phyloP scores from a whole-genome alignment of 1,140 invertebrate genomes.

The Bombus consobrinus region DNA sequence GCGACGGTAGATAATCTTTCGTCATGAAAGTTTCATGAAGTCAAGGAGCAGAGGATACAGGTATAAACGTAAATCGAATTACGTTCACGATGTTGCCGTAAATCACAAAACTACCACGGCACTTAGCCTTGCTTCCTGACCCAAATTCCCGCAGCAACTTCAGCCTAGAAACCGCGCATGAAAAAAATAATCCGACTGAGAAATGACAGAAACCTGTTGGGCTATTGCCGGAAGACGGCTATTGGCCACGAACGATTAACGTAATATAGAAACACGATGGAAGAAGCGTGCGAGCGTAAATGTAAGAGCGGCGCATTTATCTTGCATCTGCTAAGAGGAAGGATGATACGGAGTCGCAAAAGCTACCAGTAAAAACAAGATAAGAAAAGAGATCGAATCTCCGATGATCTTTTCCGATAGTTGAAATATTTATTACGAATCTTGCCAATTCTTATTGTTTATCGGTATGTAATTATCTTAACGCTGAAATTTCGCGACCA shows the following conservation, averaged over 20 bases:
- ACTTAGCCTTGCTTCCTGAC: neutral
- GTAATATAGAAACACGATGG: conserved; percentile 15
- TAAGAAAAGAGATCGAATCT: neutral
- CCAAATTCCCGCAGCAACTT: neutral
- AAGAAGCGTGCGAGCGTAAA: conserved; percentile 32
- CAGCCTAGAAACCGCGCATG: neutral
- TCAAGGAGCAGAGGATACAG: neutral
- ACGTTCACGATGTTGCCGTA: neutral
- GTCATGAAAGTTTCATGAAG: neutral
- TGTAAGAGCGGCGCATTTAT: conserved; percentile 23
- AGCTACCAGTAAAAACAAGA: conserved; percentile 24
- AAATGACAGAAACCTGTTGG: conserved; percentile 3
- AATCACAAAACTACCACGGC: neutral
- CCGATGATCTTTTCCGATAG: neutral
- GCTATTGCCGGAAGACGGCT: conserved; percentile 37
- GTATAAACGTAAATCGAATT: neutral
- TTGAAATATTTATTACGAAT: neutral
- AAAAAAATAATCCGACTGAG: neutral
- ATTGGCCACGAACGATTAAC: conserved; percentile 21
- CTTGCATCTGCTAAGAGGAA: conserved; percentile 14
- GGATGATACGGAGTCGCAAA: conserved; percentile 21
- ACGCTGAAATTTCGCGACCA: neutral
- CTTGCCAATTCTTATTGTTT: neutral
- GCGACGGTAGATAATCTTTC: neutral
- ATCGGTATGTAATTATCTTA: neutral